Percentiles rank a stretch among this genome's conserved stretches.
Conservation (phyloP, 2,888 invertebrate species). For the Tenthredo mesomela region DNA sequence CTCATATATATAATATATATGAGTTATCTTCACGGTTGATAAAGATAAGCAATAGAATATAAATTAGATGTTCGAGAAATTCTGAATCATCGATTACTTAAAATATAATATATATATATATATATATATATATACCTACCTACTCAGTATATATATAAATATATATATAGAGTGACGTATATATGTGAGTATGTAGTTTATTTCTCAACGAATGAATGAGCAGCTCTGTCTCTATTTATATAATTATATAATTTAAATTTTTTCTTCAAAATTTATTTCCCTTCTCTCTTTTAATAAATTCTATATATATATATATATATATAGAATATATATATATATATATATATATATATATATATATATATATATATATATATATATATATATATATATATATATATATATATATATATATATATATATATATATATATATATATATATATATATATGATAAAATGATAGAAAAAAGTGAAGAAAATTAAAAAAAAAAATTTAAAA, state of each 20-base stretch:
- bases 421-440: too few species aligned
- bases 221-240: background rate
- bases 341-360: too few species aligned
- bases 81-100: conserved; percentile 35
- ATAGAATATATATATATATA: too few species aligned
- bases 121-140: background rate
- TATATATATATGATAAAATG: background rate
- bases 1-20: background rate
- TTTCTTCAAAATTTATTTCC: background rate
- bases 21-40: conserved; percentile 40
- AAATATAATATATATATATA: background rate
- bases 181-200: background rate
- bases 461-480: background rate
- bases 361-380: too few species aligned
- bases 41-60: conserved; percentile 44
- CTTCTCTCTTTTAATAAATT: background rate
- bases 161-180: background rate
- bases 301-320: too few species aligned
- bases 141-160: background rate
- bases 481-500: conserved; percentile 55
- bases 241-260: background rate
- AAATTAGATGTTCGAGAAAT: background rate
- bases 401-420: too few species aligned
- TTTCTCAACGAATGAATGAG: conserved; percentile 2
- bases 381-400: too few species aligned